These are phyloP conservation scores for Esox masquinongy DNA, from an alignment of 2,797 vertebrate species.

Conservation along the genomic window DNA sequence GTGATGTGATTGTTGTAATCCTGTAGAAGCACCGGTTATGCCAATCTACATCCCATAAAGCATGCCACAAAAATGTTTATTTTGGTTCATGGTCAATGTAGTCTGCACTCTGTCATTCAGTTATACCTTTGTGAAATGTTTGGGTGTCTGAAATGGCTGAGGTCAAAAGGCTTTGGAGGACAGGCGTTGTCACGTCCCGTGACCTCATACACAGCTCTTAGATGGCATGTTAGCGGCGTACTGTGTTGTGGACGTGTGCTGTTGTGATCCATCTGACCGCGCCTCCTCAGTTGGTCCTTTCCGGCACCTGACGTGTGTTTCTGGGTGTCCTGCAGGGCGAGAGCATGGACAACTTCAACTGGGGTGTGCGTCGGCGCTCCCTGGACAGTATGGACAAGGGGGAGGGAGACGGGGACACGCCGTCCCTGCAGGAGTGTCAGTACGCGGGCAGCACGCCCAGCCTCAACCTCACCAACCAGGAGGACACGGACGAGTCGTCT, in stretches of 20 bases:
- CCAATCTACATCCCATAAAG: constrained; percentile 11
- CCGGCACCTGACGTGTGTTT: constrained; percentile 20
- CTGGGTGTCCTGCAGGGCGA: constrained; percentile 83
- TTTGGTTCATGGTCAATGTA: not conserved
- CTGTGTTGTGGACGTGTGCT: not conserved
- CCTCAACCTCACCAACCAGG: constrained; percentile 95
- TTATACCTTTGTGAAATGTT: not conserved
- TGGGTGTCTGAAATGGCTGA: not conserved
- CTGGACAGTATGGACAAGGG: constrained; percentile 98
- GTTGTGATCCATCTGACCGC: not conserved
- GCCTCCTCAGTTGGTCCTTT: not conserved
- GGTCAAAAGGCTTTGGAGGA: not conserved
- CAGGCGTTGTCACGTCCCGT: not conserved
- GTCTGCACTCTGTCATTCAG: not conserved
- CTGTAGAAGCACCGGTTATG: constrained; percentile 25
- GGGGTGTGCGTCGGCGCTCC: constrained; percentile 96
- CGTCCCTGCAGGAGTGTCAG: constrained; percentile 94
- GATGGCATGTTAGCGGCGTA: not conserved
- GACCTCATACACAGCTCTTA: not conserved
- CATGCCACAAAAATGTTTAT: not conserved
- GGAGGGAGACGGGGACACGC: constrained; percentile 97
- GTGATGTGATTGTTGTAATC: constrained; percentile 18
- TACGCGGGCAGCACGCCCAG: constrained; percentile 95
- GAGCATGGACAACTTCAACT: constrained; percentile 99
- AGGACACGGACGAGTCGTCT: constrained; percentile 98